Conservation (phyloP, 2,888 invertebrate genomes). For the Pyrgus malvae region DNA sequence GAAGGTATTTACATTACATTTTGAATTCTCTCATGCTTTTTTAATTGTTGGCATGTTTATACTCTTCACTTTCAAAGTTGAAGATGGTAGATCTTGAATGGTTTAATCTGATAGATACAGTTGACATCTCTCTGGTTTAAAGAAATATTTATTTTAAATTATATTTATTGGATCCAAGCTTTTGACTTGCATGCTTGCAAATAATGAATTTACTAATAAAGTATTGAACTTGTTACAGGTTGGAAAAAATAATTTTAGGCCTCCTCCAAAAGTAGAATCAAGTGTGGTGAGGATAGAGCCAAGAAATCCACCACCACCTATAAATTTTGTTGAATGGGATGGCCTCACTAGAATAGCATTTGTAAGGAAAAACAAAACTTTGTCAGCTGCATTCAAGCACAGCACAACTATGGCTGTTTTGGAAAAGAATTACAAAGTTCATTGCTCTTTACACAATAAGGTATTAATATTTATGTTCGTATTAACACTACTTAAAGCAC, state of each 20-base stretch:
- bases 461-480: too few relatives aligned
- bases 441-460: constrained; percentile 93
- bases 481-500: too few relatives aligned
- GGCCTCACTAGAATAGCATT: constrained; percentile 97
- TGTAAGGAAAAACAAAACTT: constrained; percentile 97
- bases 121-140: too few relatives aligned
- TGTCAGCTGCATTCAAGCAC: constrained; percentile 94
- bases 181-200: too few relatives aligned
- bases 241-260: constrained; percentile 98
- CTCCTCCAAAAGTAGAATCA: constrained; percentile 99
- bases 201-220: too few relatives aligned
- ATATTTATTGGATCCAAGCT: too few relatives aligned
- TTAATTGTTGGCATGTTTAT: too few relatives aligned
- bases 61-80: too few relatives aligned
- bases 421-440: constrained; percentile 94
- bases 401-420: constrained; percentile 90
- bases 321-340: constrained; percentile 99
- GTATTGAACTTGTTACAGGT: constrained; percentile 79
- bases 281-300: constrained; percentile 99
- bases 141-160: too few relatives aligned
- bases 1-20: constrained; percentile 84
- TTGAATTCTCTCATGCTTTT: too few relatives aligned
- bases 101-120: too few relatives aligned
- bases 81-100: too few relatives aligned
- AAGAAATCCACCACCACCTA: constrained; percentile 96